Base-by-base conservation (phyloP, 1,140 invertebrate genomes). In the Lasaia peninsularis region DNA sequence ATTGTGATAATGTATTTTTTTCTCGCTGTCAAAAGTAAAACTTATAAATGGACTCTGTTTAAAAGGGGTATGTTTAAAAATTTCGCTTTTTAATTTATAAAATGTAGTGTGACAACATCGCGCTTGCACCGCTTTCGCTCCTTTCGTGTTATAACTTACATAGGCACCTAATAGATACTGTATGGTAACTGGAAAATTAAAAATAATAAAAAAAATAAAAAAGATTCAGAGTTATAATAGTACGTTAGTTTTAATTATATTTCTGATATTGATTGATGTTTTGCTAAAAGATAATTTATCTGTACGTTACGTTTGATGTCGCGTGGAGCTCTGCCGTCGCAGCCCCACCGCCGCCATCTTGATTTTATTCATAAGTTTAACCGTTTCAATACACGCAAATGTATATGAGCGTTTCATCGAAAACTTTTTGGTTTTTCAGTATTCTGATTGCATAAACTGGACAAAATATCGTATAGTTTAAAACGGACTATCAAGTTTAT, bases 231-330 rank as follows among this genome's bases (percentile, higher is more conserved):
- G 78, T 80, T 85, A 86, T 88, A 86, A 83, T 88, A 88, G 85
- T 86, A 78, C 76, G 85, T 86, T 88, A 88, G 85, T 85, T 85
- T 86, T 86, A 86, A 86, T 88, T 84, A 85, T 88, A 86, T 85
- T 88, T 86, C 82, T 86, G 80, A 86, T 84, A 88, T 82, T 86
- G 80, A 86, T 86, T 83, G 80, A 88, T 86, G 85, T 88, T 88
- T 86, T 86, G 80, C 85, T 86, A 80, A 84, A 82, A 86, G 80
- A 85, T 85, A 73, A 86, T 85, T 86, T 86, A 86, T 86, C 83
- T 73, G 76, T 78, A 72, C 75, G 83, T 86, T 86, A 85, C 70
- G 83, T 86, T 80, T 78, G 76, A 71, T 66, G 71, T 73, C 65
- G 69, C 64, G 75, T 63, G 71, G 71, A 63, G 63, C 61, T 67